phyloP scores from a whole-genome alignment of 2,113 vertebrate genomes.

The Cromileptes altivelis region DNA sequence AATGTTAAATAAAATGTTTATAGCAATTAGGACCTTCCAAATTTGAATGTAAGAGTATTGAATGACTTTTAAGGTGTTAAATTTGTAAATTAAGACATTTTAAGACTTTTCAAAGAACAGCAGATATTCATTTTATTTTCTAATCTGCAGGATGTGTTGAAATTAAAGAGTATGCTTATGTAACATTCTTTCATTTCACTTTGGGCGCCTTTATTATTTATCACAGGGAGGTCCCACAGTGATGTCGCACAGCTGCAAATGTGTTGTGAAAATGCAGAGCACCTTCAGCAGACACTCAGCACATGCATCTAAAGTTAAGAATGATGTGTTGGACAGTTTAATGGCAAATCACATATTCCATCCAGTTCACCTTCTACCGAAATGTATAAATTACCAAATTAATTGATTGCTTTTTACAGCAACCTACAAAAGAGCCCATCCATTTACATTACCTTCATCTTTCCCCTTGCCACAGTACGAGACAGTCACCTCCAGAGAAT shows the following conservation, averaged over 20 bases:
- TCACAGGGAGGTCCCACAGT: neutral
- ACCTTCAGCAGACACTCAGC: constrained; percentile 9
- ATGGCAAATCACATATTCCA: constrained; percentile 69
- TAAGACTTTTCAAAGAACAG: too few species aligned
- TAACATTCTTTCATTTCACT: neutral
- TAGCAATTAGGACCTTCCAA: too few species aligned
- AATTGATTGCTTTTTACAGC: constrained; percentile 77
- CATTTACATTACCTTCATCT: constrained; percentile 75
- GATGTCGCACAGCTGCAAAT: neutral
- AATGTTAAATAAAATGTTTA: too few species aligned
- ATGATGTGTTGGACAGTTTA: constrained; percentile 65
- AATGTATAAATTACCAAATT: constrained; percentile 76
- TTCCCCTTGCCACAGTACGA: constrained; percentile 57
- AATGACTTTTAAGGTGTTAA: too few species aligned
- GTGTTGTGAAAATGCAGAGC: constrained; percentile 11
- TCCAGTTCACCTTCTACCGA: constrained; percentile 69
- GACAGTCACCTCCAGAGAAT: constrained; percentile 76
- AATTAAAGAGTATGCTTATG: neutral
- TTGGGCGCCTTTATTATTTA: neutral
- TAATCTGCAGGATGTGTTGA: neutral
- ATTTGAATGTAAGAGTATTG: too few species aligned
- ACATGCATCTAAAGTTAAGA: constrained; percentile 50
- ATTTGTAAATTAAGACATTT: too few species aligned
- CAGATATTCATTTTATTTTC: neutral
- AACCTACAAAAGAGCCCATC: constrained; percentile 68